Base-by-base conservation (phyloP, 2,113 vertebrate genomes). In the Brachyhypopomus gauderio region DNA sequence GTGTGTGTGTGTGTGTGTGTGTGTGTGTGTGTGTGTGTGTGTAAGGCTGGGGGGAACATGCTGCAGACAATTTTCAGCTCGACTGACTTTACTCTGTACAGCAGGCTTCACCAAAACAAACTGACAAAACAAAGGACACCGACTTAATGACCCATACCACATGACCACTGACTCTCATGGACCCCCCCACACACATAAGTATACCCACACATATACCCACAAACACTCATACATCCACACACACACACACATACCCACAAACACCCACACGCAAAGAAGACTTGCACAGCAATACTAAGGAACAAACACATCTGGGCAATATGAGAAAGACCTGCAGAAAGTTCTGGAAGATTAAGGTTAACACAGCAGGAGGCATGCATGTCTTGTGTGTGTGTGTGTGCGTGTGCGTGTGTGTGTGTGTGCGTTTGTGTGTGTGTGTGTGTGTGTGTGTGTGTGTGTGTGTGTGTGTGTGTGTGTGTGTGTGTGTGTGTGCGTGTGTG, bases 51-150 rank as follows among this genome's bases (percentile, higher is more conserved):
- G 95, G 92, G 94, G 94, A 96, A 96, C 95, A 95, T 94, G 95
- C 95, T 96, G 95, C 94, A 98, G 97, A 98, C 96, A 98, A 98
- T 98, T 98, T 99, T 98, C 96, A 97, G 97, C 95, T 95, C 97
- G 96, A 95, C 94, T 97, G 97, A 92, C 95, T 99, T 98, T 97
- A 98, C 96, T 98, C 96, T 97, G 94, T 95, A 94, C 93, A 95
- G 92, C 93, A 94, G 94, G 93, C 94, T 93, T 94, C 92, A 91
- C 94, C 89, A 98, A 98, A 98, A 98, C 95, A 98, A 96, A 98
- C 96, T 97, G 97, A 98, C 97, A 98, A 98, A 98, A 98, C 96
- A 98, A 98, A 97, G 96, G 96, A 98, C 96, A 96, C 95, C 95
- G 95, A 99, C 97, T 98, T 99, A 98, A 98, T 99, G 97, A 97